Conservation (phyloP, 2,797 vertebrate genomes). For the Prionace glauca region DNA sequence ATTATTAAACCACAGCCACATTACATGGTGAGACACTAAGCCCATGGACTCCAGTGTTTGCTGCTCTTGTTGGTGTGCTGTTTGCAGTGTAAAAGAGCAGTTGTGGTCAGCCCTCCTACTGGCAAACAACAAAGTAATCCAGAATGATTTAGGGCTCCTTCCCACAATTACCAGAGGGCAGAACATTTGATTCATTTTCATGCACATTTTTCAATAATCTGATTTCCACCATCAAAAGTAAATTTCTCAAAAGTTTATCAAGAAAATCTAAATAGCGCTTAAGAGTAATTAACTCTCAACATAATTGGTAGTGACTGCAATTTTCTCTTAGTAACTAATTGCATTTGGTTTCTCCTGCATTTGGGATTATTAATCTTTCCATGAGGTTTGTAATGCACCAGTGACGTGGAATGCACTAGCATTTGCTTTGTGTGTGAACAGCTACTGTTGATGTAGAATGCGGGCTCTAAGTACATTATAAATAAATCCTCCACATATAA, state of each 20-base stretch:
- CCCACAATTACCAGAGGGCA: not conserved
- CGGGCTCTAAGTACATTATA: not conserved
- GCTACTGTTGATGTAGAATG: conserved; percentile 8
- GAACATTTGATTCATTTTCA: not conserved
- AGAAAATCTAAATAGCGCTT: not conserved
- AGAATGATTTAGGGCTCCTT: not conserved
- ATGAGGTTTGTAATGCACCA: not conserved
- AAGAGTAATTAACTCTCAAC: conserved; percentile 22
- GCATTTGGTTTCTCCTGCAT: not conserved
- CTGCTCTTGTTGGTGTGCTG: not conserved
- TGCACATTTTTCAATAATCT: conserved; percentile 16
- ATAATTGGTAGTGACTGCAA: not conserved
- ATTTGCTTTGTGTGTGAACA: not conserved
- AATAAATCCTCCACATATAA: conserved; percentile 18
- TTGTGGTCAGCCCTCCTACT: not conserved
- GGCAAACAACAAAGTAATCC: not conserved
- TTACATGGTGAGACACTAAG: not conserved
- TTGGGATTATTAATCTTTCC: conserved; percentile 12
- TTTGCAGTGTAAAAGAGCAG: not conserved
- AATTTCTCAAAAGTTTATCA: conserved; percentile 8
- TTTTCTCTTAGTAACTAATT: conserved; percentile 4
- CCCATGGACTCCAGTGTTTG: not conserved
- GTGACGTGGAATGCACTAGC: not conserved
- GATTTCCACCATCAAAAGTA: conserved; percentile 26
- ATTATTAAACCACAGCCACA: not conserved